phyloP scores from a whole-genome alignment of 2,888 invertebrate species.

The Azorinus chamasolen region DNA sequence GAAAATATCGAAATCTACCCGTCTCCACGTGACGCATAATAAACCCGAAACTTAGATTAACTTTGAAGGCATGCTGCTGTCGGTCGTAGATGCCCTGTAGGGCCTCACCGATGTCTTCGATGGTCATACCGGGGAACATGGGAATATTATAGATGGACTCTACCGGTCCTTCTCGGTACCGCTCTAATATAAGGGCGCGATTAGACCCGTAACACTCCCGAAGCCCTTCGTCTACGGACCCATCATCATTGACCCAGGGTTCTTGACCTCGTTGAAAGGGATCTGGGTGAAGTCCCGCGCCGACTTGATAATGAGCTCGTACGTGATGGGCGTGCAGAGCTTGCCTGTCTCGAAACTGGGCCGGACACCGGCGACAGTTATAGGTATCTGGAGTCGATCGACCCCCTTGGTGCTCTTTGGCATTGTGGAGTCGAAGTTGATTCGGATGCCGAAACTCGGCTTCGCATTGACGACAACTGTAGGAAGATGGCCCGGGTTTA shows the following conservation, averaged over 20 bases:
- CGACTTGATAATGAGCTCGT: conserved; percentile 19
- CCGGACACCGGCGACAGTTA: conserved; percentile 20
- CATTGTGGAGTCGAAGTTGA: conserved; percentile 4
- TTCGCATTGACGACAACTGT: no score
- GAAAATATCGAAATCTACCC: conserved; percentile 27
- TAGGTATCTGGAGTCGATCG: conserved; percentile 12
- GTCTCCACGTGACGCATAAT: conserved; percentile 36
- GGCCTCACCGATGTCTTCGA: conserved; percentile 26
- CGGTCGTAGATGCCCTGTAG: conserved; percentile 30
- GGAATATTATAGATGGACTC: conserved; percentile 38
- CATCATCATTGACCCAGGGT: no score
- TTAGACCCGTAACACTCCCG: conserved; percentile 32
- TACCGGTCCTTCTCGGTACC: conserved; percentile 26
- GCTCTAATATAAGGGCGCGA: conserved; percentile 28
- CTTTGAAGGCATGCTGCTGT: no score
- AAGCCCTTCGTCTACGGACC: conserved; percentile 22
- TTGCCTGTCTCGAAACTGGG: conserved; percentile 22
- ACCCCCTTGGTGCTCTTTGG: neutral
- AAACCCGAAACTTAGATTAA: no score
- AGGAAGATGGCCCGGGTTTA: no score
- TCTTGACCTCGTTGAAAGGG: conserved; percentile 20
- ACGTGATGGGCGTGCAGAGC: conserved; percentile 16
- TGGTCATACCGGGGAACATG: conserved; percentile 29
- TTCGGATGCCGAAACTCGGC: conserved; percentile 8
- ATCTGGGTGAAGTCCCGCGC: conserved; percentile 21